Evolutionary conservation across 2,888 invertebrate species (phyloP), one percentile per base, ranked within the genome.

Genomic region (Ophion slaviceki): DNA sequence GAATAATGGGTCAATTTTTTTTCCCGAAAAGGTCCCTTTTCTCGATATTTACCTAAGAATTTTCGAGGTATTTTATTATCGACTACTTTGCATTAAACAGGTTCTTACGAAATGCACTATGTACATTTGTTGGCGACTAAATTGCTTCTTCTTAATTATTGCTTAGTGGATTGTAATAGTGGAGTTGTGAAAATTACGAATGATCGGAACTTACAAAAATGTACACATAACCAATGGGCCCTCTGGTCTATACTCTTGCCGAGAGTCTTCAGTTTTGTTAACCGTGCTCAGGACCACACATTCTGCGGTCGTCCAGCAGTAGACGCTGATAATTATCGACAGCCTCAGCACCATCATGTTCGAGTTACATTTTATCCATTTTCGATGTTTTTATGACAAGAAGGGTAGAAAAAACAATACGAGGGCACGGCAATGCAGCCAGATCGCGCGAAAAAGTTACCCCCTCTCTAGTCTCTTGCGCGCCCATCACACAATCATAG

Each of bases 211-310:
- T 61, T 96, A 96, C 92, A 98, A 93, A 93, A 97, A 97, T 84
- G 95, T 96, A 92, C 98, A 98, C 92, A 96, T 95, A 7, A 97
- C 96, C 47, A 96, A 93, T 7, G 97, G 97, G 2, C 96, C 96
- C 28, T 96, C 93, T 0, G 97, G 96, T 89, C 95, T 94, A 90
- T 96, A 96, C 1, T 92, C 92, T 28, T 89, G 90, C 11, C 91
- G 90, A 1, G 88, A 72, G 7, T 93, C 92, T 10, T 77, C 79
- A 40, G 90, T 92, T 84, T 92, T 92, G 57, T 94, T 93, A 11
- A 77, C 76, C 62, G 88, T 84, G 11, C 89, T 87, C 10, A 90
- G 84, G 14, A 89, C 80, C 32, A 90, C 28, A 78, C 61, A 83
- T 74, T 81, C 80, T 14, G 28, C 80, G 17, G 72, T 64, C 24